Conservation (phyloP, 2,888 invertebrate genomes). For the Heteromurus nitidus region DNA sequence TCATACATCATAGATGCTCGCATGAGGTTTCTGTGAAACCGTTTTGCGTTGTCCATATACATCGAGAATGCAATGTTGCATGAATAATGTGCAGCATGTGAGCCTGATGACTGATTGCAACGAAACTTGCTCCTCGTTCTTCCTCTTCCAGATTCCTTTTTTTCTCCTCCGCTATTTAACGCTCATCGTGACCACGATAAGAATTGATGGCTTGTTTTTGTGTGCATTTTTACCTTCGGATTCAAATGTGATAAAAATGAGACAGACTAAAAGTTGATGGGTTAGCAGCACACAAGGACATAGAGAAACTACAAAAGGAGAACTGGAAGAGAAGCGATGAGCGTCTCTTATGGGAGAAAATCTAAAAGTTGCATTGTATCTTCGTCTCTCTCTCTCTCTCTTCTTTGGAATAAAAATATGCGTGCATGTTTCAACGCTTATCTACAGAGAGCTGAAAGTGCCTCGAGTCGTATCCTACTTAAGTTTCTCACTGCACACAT, state of each 20-base stretch:
- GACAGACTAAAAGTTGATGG: neutral
- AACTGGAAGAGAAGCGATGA: too few relatives aligned
- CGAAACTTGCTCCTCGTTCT: neutral
- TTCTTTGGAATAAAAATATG: neutral
- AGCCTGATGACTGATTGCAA: neutral
- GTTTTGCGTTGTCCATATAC: too few relatives aligned
- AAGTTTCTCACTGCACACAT: neutral
- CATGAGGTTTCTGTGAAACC: too few relatives aligned
- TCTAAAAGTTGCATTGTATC: too few relatives aligned
- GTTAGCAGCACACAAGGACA: too few relatives aligned
- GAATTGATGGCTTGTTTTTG: conserved; percentile 10
- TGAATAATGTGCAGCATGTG: too few relatives aligned
- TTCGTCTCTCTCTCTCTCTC: too few relatives aligned
- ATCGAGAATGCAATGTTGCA: too few relatives aligned
- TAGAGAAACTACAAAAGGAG: too few relatives aligned
- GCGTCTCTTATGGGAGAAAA: too few relatives aligned
- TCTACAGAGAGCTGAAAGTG: neutral
- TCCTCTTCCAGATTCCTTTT: neutral
- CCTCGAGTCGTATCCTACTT: conserved; percentile 2
- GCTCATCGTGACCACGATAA: conserved; percentile 16
- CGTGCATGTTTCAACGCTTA: neutral
- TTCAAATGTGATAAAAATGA: neutral
- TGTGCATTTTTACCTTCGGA: neutral
- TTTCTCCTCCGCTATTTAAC: neutral
- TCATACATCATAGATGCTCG: too few relatives aligned